These are phyloP conservation scores for Cryptocheilus praepositus DNA, from an alignment of 2,888 invertebrate species.

Conservation along the genomic window DNA sequence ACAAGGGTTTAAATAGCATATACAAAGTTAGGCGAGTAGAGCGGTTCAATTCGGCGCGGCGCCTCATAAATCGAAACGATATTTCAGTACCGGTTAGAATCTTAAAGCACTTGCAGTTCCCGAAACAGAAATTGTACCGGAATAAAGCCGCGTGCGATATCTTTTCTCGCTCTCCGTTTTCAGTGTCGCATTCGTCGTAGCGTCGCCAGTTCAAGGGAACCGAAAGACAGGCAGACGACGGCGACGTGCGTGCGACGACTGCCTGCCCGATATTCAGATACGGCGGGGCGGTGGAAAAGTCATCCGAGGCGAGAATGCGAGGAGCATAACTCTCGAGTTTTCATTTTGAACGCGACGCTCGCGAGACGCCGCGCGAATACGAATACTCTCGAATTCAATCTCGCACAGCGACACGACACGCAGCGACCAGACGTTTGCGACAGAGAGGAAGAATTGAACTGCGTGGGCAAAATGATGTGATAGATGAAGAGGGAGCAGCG, in stretches of 20 bases:
- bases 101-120: too few relatives aligned
- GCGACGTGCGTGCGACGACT: slow-evolving; percentile 12
- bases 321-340: slow-evolving; percentile 31
- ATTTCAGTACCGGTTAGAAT: too few relatives aligned
- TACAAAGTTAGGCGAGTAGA: too few relatives aligned
- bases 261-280: slow-evolving; percentile 21
- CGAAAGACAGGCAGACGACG: slow-evolving; percentile 25
- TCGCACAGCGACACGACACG: slow-evolving; percentile 20
- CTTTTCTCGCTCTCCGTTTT: too few relatives aligned
- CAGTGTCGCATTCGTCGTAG: neutral
- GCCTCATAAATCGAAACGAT: too few relatives aligned
- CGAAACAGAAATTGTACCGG: too few relatives aligned
- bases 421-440: neutral
- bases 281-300: slow-evolving; percentile 20
- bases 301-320: slow-evolving; percentile 26
- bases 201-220: neutral
- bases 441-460: neutral
- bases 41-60: too few relatives aligned
- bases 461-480: neutral
- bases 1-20: too few relatives aligned
- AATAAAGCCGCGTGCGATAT: too few relatives aligned
- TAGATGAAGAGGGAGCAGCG: neutral
- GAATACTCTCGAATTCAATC: slow-evolving; percentile 39
- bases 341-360: slow-evolving; percentile 23
- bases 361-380: slow-evolving; percentile 14